Evolutionary conservation across 2,113 vertebrate species (phyloP).

Genomic region (Nematolebias whitei): DNA sequence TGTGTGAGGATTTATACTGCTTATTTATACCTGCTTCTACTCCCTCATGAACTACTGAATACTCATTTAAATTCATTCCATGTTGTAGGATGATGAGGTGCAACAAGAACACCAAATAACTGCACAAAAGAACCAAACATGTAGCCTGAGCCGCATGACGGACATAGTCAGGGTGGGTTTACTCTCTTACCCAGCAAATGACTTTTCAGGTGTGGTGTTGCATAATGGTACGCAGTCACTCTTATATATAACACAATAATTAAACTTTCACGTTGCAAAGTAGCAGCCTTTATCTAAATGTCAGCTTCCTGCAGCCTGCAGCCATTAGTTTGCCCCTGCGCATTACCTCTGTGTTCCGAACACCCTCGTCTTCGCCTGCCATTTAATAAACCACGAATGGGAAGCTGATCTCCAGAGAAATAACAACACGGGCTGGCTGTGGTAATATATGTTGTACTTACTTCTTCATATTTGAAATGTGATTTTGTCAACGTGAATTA

Average conservation of each 20-base stretch:
- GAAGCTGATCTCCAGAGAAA: constrained; percentile 40
- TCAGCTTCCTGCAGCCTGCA: constrained; percentile 13
- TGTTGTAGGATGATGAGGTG: constrained; percentile 10
- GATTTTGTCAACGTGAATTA: constrained; percentile 20
- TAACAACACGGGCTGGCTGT: constrained; percentile 3
- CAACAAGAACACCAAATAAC: constrained; percentile 1
- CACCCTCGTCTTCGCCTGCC: neutral
- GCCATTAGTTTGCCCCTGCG: constrained; percentile 14
- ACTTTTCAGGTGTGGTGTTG: constrained; percentile 5
- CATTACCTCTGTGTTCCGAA: constrained; percentile 31
- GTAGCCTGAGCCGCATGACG: neutral
- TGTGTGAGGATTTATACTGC: neutral
- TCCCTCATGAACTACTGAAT: constrained; percentile 8
- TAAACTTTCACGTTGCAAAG: constrained; percentile 17
- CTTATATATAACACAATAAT: constrained; percentile 23
- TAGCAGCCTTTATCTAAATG: constrained; percentile 43
- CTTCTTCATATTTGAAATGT: constrained; percentile 1
- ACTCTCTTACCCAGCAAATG: neutral
- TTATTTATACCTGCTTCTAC: constrained; percentile 1
- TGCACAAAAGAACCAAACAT: neutral
- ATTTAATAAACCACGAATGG: constrained; percentile 43
- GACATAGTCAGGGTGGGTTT: neutral
- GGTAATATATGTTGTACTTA: constrained; percentile 11
- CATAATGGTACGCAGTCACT: neutral
- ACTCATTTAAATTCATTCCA: constrained; percentile 23